Conservation (phyloP, 1,140 invertebrate species). For the Brachionus rubens region DNA sequence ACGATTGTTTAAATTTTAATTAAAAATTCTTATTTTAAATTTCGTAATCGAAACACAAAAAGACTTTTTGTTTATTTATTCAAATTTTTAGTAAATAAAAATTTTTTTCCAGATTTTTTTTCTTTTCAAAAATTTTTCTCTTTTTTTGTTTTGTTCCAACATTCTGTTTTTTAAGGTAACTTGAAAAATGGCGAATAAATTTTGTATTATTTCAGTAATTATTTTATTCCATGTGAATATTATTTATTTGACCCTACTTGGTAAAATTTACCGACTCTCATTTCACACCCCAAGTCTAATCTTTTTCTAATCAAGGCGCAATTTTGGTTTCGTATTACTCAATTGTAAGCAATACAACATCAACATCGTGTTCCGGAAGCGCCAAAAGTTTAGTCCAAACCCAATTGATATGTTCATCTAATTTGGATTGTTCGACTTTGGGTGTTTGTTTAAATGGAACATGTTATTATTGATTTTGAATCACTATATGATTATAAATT, state of each 20-base stretch:
- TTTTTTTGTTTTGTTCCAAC: neutral
- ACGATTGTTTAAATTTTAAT: too few species aligned
- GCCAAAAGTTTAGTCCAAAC: neutral
- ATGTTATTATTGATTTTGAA: too few species aligned
- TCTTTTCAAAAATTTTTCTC: neutral
- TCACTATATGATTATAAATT: too few species aligned
- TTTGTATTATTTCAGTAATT: constrained; percentile 18
- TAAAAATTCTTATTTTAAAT: too few species aligned
- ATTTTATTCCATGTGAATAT: constrained; percentile 5
- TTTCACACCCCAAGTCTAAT: neutral
- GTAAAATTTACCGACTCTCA: neutral
- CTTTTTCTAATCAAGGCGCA: neutral
- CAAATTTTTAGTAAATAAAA: constrained; percentile 23
- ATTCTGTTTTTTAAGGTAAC: too few species aligned
- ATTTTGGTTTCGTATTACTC: constrained; percentile 3
- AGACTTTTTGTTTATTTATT: neutral
- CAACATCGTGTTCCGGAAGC: neutral
- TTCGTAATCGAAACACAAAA: neutral
- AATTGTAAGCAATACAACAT: neutral
- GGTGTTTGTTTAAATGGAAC: too few species aligned
- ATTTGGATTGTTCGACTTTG: neutral
- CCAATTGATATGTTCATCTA: neutral
- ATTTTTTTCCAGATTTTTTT: neutral
- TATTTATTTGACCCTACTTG: constrained; percentile 17
- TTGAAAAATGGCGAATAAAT: constrained; percentile 29